Percentiles rank a stretch among this genome's conserved stretches.
Evolutionary conservation across 2,797 vertebrate species (phyloP).

Genomic region (Monodelphis domestica): DNA sequence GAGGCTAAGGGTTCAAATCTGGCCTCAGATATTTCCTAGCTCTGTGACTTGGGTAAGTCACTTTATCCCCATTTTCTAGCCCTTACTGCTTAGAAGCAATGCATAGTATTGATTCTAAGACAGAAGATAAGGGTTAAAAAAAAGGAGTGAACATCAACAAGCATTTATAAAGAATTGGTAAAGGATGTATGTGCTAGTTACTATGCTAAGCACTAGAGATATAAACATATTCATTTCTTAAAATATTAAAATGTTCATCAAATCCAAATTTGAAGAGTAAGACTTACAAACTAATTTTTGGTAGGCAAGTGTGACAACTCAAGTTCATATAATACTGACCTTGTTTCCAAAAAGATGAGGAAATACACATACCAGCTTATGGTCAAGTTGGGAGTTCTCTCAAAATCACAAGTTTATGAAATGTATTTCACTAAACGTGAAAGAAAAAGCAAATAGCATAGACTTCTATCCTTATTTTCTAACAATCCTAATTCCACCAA

Average conservation of each 20-base stretch:
- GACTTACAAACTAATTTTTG: neutral
- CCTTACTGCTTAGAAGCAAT: no score
- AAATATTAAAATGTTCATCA: neutral
- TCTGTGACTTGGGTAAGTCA: no score
- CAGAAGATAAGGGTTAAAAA: no score
- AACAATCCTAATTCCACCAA: conserved; percentile 45
- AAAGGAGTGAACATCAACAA: no score
- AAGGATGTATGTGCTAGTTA: neutral
- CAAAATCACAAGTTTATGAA: conserved; percentile 29
- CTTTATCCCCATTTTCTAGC: no score
- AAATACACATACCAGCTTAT: neutral
- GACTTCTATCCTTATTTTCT: conserved; percentile 22
- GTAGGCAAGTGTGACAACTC: neutral
- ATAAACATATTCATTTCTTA: neutral
- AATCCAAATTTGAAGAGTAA: neutral
- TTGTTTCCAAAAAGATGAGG: neutral
- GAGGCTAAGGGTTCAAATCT: no score
- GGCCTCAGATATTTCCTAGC: no score
- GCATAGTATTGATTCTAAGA: no score
- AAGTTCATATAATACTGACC: no score
- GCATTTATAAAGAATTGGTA: no score
- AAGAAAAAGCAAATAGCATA: conserved; percentile 57
- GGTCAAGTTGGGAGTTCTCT: conserved; percentile 58
- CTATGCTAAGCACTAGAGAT: neutral
- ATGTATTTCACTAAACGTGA: conserved; percentile 59